A percentile compares a stretch with the other conserved stretches of the same genome.
These are phyloP conservation scores for Botrylloides violaceus DNA, from an alignment of 23 tunicate genomes.

Conservation along the genomic window DNA sequence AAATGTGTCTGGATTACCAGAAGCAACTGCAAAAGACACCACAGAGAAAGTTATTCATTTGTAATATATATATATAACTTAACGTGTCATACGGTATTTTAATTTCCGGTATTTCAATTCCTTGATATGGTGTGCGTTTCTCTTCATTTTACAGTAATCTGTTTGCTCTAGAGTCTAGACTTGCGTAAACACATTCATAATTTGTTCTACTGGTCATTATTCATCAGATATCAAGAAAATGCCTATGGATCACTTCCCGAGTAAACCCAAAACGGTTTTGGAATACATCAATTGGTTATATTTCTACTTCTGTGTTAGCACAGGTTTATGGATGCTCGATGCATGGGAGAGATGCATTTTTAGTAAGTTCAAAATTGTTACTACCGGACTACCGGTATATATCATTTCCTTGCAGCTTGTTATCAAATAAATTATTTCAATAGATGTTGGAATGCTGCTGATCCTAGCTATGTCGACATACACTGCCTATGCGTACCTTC, in stretches of 20 bases:
- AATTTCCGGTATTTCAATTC: not conserved
- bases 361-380: not conserved
- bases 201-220: not conserved
- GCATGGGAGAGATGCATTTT: constrained; percentile 48
- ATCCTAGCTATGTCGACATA: constrained; percentile 53
- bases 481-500: constrained; percentile 67
- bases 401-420: not conserved
- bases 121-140: not conserved
- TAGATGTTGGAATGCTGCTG: constrained; percentile 40
- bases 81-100: not conserved
- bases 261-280: constrained; percentile 31
- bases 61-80: not conserved
- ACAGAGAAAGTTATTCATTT: constrained; percentile 75
- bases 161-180: too few relatives aligned
- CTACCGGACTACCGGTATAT: not conserved
- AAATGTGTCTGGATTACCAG: constrained; percentile 81
- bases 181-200: not conserved
- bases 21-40: constrained; percentile 52
- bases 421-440: too few relatives aligned
- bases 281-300: constrained; percentile 60
- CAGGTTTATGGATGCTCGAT: constrained; percentile 65
- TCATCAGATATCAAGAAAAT: not conserved
- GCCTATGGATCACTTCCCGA: constrained; percentile 25
- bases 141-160: not conserved
- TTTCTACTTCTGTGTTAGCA: constrained; percentile 38